A percentile compares a stretch with the other conserved stretches of the same genome.
Conservation (phyloP, 2,888 invertebrate species). For the Acleris emargana region DNA sequence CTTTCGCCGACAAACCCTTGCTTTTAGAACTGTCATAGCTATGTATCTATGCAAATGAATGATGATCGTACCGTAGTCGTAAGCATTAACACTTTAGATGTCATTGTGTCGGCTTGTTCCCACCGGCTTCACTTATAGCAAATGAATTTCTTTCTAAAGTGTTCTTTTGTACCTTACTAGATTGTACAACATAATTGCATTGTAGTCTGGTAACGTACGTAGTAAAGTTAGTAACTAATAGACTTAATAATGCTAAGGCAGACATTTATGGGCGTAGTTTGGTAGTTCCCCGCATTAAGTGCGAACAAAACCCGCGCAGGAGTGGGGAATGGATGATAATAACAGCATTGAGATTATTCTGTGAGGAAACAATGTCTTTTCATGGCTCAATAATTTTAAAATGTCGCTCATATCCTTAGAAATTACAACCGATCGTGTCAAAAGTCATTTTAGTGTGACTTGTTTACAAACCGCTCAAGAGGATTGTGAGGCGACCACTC, state of each 20-base stretch:
- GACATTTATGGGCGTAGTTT: neutral
- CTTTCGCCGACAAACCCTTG: too few species aligned
- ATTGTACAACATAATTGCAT: conserved; percentile 1
- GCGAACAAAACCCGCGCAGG: neutral
- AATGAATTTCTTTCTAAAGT: neutral
- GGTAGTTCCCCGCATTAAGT: neutral
- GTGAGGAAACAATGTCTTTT: neutral
- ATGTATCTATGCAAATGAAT: neutral
- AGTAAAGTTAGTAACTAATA: neutral
- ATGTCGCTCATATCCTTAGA: neutral
- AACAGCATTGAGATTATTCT: neutral
- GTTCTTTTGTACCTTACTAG: neutral
- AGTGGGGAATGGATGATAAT: neutral
- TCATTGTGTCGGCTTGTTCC: conserved; percentile 33
- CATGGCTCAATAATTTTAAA: neutral
- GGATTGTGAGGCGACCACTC: too few species aligned
- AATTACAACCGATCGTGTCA: neutral
- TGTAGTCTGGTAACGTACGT: neutral
- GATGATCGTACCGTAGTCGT: neutral
- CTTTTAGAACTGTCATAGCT: too few species aligned
- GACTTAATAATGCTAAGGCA: neutral
- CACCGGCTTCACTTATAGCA: neutral
- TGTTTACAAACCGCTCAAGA: neutral
- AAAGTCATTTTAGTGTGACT: conserved; percentile 5
- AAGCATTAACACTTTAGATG: conserved; percentile 1